phyloP scores from a whole-genome alignment of 2,797 vertebrate genomes.

The Myotis vivesi region DNA sequence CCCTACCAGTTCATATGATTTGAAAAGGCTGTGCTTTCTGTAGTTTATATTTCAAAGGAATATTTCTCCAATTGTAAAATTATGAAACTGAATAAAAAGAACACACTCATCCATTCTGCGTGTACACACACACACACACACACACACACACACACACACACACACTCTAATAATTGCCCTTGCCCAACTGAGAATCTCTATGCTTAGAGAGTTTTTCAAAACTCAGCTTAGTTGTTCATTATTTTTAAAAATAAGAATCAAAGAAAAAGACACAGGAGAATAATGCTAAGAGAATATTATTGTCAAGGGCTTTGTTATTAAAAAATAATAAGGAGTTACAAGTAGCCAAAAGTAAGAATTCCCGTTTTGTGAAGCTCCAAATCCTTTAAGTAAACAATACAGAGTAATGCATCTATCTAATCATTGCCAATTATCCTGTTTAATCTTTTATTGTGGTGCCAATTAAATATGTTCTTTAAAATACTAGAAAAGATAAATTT shows the following conservation, averaged over 20 bases:
- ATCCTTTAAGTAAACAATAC: neutral
- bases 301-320: neutral
- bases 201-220: neutral
- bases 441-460: neutral
- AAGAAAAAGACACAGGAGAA: neutral
- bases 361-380: neutral
- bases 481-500: neutral
- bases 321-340: neutral
- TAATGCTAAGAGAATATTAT: neutral
- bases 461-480: neutral
- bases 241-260: neutral
- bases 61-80: slow-evolving; percentile 21
- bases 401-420: neutral
- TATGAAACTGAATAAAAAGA: neutral
- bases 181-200: neutral
- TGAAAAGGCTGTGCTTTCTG: neutral
- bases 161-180: neutral
- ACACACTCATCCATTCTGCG: neutral
- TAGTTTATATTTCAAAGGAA: neutral
- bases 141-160: too few relatives aligned
- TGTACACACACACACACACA: neutral
- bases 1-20: neutral
- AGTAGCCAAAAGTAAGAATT: neutral
- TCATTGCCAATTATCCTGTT: neutral
- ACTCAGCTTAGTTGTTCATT: neutral